phyloP scores from a whole-genome alignment of 2,888 invertebrate species.

The Xestia ashworthii region DNA sequence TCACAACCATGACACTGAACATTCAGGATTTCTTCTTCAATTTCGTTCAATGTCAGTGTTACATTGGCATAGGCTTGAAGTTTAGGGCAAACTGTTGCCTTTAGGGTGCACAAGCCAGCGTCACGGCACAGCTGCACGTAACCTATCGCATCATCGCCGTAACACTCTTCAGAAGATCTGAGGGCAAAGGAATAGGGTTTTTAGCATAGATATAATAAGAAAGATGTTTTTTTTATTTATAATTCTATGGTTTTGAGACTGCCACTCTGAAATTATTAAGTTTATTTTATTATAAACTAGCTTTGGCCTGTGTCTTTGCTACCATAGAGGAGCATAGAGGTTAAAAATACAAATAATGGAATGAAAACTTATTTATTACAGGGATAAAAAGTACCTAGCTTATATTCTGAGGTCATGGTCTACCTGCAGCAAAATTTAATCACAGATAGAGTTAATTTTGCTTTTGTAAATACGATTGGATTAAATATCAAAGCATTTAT shows the following conservation, averaged over 20 bases:
- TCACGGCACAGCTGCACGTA: slow-evolving; percentile 4
- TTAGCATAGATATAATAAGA: too few species aligned
- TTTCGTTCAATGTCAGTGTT: slow-evolving; percentile 6
- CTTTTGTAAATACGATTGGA: background rate
- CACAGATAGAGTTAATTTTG: background rate
- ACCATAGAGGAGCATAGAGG: background rate
- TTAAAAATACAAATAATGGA: background rate
- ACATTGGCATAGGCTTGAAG: background rate
- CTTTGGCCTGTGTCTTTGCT: background rate
- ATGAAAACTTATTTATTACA: background rate
- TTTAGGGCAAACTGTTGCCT: background rate
- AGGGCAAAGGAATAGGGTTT: background rate
- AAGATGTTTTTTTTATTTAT: too few species aligned
- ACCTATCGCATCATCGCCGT: slow-evolving; percentile 5
- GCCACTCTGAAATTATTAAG: background rate
- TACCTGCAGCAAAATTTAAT: background rate
- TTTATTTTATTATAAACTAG: background rate
- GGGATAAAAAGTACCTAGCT: background rate
- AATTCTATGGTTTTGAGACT: background rate
- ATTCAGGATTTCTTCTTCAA: background rate
- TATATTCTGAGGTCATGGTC: background rate
- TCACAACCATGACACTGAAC: slow-evolving; percentile 7
- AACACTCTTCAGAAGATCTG: background rate
- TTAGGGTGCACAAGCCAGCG: background rate
- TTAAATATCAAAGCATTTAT: background rate